A percentile compares a stretch with the other conserved stretches of the same genome.
phyloP scores from a whole-genome alignment of 1,140 invertebrate species.

The Prorops nasuta region DNA sequence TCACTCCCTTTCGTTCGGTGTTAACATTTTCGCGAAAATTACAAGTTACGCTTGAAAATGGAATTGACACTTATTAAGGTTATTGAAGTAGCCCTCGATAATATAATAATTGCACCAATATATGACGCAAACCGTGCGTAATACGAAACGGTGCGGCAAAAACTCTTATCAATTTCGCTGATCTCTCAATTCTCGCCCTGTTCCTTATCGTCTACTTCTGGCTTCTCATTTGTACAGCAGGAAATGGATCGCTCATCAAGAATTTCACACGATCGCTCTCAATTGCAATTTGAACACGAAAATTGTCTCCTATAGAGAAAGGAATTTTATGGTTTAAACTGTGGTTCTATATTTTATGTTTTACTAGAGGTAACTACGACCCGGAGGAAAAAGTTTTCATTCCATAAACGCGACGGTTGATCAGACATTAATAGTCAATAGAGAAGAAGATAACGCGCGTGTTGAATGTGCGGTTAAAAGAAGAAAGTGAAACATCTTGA shows the following conservation, averaged over 20 bases:
- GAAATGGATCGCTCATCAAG: not conserved
- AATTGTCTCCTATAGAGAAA: too few relatives aligned
- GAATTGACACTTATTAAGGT: constrained; percentile 58
- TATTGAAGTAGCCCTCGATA: constrained; percentile 52
- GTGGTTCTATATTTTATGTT: too few relatives aligned
- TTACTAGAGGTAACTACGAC: too few relatives aligned
- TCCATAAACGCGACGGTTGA: too few relatives aligned
- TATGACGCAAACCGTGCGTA: constrained; percentile 45
- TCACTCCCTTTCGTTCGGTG: constrained; percentile 23
- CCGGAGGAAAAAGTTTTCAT: too few relatives aligned
- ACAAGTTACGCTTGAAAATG: constrained; percentile 51
- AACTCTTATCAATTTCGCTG: too few relatives aligned
- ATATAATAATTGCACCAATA: constrained; percentile 53
- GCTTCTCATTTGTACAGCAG: not conserved
- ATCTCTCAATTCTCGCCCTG: not conserved
- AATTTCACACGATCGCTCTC: not conserved
- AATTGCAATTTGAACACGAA: not conserved
- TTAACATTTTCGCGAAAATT: constrained; percentile 40
- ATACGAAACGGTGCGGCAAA: too few relatives aligned
- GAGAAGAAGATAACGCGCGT: too few relatives aligned
- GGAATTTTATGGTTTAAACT: too few relatives aligned
- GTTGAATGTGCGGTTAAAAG: too few relatives aligned
- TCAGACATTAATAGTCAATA: too few relatives aligned
- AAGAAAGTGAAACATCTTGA: too few relatives aligned
- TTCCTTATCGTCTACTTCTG: not conserved